Conservation (phyloP, 2,888 invertebrate genomes). For the Digitonthophagus gazella region DNA sequence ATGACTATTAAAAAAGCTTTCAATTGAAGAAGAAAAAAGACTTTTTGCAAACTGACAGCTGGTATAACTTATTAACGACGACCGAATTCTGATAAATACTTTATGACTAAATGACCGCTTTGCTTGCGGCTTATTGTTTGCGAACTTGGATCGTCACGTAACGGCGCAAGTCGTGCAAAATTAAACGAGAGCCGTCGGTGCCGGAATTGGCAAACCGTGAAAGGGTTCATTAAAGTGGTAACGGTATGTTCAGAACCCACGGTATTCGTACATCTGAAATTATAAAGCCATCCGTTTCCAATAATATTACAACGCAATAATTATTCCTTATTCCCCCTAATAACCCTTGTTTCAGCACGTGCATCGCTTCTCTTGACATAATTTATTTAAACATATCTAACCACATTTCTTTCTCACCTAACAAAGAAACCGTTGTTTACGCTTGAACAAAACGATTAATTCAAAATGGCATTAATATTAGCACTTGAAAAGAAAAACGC, state of each 20-base stretch:
- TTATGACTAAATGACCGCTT: neutral
- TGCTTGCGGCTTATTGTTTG: neutral
- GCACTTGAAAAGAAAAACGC: too few relatives aligned
- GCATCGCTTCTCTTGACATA: neutral
- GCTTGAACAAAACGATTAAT: too few relatives aligned
- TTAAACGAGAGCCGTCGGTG: neutral
- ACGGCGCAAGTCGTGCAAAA: neutral
- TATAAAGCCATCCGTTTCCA: neutral
- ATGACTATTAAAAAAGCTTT: too few relatives aligned
- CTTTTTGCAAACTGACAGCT: too few relatives aligned
- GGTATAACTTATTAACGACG: too few relatives aligned
- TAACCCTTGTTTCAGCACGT: neutral
- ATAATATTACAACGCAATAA: neutral
- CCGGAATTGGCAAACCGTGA: neutral
- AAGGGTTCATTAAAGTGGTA: neutral
- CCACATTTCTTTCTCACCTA: too few relatives aligned
- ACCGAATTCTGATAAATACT: neutral
- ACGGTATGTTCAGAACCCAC: neutral
- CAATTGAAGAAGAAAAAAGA: too few relatives aligned
- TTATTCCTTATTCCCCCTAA: neutral
- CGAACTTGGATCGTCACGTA: neutral
- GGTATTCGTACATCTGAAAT: neutral
- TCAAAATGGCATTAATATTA: too few relatives aligned
- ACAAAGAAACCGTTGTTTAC: neutral
- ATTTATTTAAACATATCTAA: neutral